Conservation (phyloP, 1,140 invertebrate genomes). For the Cydia strobilella region DNA sequence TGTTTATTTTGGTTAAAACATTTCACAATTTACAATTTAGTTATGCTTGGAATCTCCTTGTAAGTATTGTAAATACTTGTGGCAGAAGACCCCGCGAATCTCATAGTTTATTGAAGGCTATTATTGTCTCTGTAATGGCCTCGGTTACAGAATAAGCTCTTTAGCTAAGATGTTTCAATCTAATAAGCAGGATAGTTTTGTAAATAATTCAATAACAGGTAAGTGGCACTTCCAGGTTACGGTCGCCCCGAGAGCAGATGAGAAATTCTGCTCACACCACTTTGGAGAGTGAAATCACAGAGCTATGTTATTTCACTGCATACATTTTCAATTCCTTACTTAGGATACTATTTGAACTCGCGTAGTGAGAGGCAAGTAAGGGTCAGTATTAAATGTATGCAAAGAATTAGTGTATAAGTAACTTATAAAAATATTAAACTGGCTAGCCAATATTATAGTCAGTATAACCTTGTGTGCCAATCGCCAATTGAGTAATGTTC, state of each 20-base stretch:
- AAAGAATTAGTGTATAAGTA: neutral
- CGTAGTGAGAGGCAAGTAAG: neutral
- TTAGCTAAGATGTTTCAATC: slow-evolving; percentile 69
- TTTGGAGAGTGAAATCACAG: slow-evolving; percentile 55
- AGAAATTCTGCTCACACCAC: slow-evolving; percentile 54
- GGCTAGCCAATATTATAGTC: too few species aligned
- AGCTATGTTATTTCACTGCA: slow-evolving; percentile 59
- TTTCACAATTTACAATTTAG: too few species aligned
- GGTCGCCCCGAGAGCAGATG: slow-evolving; percentile 56
- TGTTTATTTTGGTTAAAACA: too few species aligned
- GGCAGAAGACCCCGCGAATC: too few species aligned
- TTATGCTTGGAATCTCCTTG: too few species aligned
- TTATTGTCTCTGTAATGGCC: slow-evolving; percentile 45
- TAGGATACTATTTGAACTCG: slow-evolving; percentile 10
- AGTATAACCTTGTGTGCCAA: too few species aligned
- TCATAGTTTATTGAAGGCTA: slow-evolving; percentile 42
- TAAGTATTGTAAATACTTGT: too few species aligned
- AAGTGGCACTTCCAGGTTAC: slow-evolving; percentile 72
- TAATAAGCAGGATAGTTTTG: slow-evolving; percentile 74
- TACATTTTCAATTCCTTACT: slow-evolving; percentile 61
- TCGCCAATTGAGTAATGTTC: too few species aligned
- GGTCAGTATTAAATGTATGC: slow-evolving; percentile 35
- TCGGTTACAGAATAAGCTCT: slow-evolving; percentile 52
- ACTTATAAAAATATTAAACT: too few species aligned
- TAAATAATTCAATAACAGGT: slow-evolving; percentile 78